Base-by-base conservation (phyloP, 1,140 invertebrate species). In the Mya arenaria region DNA sequence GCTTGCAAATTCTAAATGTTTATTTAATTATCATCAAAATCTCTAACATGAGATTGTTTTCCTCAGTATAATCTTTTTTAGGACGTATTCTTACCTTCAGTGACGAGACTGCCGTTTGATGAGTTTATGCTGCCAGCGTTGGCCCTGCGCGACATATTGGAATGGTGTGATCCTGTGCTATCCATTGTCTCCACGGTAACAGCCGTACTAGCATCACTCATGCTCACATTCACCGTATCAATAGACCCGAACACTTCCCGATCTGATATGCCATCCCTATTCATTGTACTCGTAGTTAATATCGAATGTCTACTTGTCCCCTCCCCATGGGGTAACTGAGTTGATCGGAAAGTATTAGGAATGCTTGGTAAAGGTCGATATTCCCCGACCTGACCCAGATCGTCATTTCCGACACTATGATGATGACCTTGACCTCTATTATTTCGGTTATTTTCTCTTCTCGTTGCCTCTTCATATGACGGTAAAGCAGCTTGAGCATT, bases 181-280 rank as follows among this genome's bases (percentile, higher is more conserved):
- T 91, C 90, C 74, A 88, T 86, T 10, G 91, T 91, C 55, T 91
- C 91, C 19, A 87, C 84, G 8, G 90, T 87, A 13, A 85, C 88
- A 39, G 88, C 84, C 1, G 91, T 91, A 13, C 90, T 91, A 4
- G 91, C 91, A 85, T 90, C 89, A 83, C 89, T 89, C 85, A 90
- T 89, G 83, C 89, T 91, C 48, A 91, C 88, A 81, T 92, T 92
- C 23, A 92, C 89, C 25, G 91, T 92, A 72, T 92, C 91, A 41
- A 91, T 82, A 44, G 91, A 92, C 23, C 91, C 91, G 85, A 91
- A 91, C 37, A 90, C 88, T 80, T 82, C 79, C 17, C 23, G 32
- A 30, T 90, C 87, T 30, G 89, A 90, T 56, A 89, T 83, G 52
- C 87, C 89, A 62, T 91, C 91, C 34, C 90, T 80, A 73, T 91